phyloP scores from a whole-genome alignment of 2,113 vertebrate species.

The Taxidea taxus region DNA sequence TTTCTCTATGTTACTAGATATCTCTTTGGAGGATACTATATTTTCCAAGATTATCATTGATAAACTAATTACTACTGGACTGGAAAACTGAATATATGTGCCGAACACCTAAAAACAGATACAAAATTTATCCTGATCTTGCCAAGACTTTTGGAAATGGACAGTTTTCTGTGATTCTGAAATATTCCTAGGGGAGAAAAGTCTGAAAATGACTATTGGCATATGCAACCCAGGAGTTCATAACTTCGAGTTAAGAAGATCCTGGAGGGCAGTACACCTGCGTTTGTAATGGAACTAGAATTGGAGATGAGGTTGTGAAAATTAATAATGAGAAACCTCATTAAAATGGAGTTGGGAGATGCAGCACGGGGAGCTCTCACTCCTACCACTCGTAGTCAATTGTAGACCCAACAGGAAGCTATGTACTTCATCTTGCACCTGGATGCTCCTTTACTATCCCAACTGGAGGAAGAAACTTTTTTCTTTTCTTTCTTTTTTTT shows the following conservation, averaged over 20 bases:
- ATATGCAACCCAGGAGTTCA: neutral
- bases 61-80: neutral
- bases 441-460: neutral
- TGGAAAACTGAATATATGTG: neutral
- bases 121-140: conserved; percentile 2
- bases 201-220: neutral
- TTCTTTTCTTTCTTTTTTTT: neutral
- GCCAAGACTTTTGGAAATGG: neutral
- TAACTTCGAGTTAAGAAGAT: conserved; percentile 11
- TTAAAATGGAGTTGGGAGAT: neutral
- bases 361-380: neutral
- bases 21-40: neutral
- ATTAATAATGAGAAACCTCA: neutral
- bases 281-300: neutral
- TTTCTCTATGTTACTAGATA: neutral
- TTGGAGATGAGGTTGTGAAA: neutral
- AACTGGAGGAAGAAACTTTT: neutral
- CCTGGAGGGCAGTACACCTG: neutral
- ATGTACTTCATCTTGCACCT: neutral
- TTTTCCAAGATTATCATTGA: neutral
- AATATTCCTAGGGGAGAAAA: neutral
- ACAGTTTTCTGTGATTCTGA: conserved; percentile 8
- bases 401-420: neutral
- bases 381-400: neutral
- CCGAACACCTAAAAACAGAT: neutral